Evolutionary conservation across 2,113 vertebrate species (phyloP).

Genomic region (Alethe castanea): DNA sequence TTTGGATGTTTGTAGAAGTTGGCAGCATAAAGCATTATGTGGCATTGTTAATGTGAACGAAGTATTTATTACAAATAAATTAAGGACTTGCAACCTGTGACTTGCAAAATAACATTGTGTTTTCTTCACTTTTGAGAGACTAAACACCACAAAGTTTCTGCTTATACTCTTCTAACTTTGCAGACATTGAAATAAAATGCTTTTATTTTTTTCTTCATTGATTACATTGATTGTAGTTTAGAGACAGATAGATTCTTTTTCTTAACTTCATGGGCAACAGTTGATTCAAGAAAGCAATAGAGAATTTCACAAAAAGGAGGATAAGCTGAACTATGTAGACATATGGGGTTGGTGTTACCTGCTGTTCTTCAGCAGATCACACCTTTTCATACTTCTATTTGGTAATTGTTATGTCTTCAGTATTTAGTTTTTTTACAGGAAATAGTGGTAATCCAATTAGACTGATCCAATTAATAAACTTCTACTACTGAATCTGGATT

Average conservation of each 20-base stretch:
- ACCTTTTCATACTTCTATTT: background rate
- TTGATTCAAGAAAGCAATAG: background rate
- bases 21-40: background rate
- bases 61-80: background rate
- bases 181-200: background rate
- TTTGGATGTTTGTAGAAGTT: background rate
- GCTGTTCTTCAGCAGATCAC: background rate
- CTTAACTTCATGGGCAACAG: background rate
- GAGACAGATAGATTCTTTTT: background rate
- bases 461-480: background rate
- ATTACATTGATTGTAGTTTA: background rate
- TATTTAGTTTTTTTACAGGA: background rate
- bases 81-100: background rate
- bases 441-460: background rate
- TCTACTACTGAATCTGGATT: background rate
- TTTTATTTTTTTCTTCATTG: background rate
- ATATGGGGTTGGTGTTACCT: background rate
- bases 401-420: accelerated
- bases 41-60: background rate
- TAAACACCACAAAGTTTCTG: background rate
- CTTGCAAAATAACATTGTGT: background rate
- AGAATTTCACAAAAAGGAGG: background rate
- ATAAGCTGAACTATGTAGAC: background rate
- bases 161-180: background rate
- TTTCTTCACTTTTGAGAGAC: background rate